Evolutionary conservation across 2,797 vertebrate genomes (phyloP).

Genomic region (Esox masquinongy): DNA sequence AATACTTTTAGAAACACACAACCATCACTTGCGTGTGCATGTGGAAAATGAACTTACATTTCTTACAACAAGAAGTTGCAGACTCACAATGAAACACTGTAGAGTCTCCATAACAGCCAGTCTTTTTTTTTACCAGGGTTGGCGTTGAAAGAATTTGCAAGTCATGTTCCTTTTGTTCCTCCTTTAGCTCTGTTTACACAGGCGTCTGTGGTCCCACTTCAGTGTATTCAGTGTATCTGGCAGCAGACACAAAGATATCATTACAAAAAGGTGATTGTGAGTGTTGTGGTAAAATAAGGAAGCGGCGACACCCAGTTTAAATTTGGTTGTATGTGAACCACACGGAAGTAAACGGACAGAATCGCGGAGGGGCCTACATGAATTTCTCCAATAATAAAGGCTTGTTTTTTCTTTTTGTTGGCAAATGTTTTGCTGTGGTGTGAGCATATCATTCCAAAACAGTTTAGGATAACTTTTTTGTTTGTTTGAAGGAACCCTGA

Average conservation of each 20-base stretch:
- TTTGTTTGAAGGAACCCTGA: background rate
- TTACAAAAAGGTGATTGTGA: constrained; percentile 10
- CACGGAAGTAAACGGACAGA: too few species aligned
- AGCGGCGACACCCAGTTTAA: constrained; percentile 22
- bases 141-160: constrained; percentile 6
- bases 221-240: constrained; percentile 9
- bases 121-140: constrained; percentile 22
- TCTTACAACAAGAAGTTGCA: background rate
- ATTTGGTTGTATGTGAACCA: background rate
- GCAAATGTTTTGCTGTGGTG: too few species aligned
- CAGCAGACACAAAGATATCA: constrained; percentile 21
- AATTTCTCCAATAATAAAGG: too few species aligned
- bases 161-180: background rate
- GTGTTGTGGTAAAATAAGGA: constrained; percentile 35
- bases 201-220: background rate
- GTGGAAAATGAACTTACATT: background rate
- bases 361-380: too few species aligned
- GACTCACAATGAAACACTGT: background rate
- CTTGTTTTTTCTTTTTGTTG: too few species aligned
- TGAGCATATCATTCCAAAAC: too few species aligned
- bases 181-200: constrained; percentile 1
- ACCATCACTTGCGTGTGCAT: background rate
- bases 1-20: too few species aligned
- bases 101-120: background rate
- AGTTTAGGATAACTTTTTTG: too few species aligned